These are phyloP conservation scores for Pseudomugil tenellus DNA, from an alignment of 2,797 vertebrate species.

Conservation along the genomic window DNA sequence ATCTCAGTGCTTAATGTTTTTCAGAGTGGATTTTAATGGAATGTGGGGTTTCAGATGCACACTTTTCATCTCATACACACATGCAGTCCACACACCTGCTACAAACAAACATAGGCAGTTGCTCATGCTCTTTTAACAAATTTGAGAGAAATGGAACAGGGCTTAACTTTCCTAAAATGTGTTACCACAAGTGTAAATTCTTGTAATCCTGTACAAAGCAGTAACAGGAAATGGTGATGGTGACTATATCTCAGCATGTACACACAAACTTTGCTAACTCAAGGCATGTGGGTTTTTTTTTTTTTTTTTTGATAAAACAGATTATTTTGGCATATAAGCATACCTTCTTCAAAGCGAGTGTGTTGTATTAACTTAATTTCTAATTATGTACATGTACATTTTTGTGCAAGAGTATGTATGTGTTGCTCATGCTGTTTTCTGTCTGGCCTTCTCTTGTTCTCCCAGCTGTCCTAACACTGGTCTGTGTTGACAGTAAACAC, in stretches of 20 bases:
- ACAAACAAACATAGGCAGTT: conserved; percentile 48
- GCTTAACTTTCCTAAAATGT: conserved; percentile 71
- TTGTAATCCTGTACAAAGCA: conserved; percentile 48
- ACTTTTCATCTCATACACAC: conserved; percentile 35
- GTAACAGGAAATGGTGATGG: conserved; percentile 37
- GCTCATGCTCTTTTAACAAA: conserved; percentile 36
- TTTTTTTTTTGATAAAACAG: conserved; percentile 21
- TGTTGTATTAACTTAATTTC: conserved; percentile 15
- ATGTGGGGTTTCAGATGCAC: conserved; percentile 25
- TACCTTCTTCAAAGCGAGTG: conserved; percentile 6
- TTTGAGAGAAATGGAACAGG: conserved; percentile 56
- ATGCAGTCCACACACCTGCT: conserved; percentile 14
- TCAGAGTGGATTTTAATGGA: conserved; percentile 32
- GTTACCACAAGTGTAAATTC: conserved; percentile 62
- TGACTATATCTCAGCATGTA: conserved; percentile 7
- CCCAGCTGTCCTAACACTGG: conserved; percentile 86
- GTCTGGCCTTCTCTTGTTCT: conserved; percentile 82
- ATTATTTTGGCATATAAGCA: conserved; percentile 11
- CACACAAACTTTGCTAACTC: conserved; percentile 7
- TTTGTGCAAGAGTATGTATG: conserved; percentile 35
- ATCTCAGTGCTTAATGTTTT: conserved; percentile 57
- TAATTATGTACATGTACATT: conserved; percentile 29
- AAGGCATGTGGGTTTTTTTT: conserved; percentile 22
- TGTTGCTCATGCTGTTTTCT: conserved; percentile 63
- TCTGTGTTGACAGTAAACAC: conserved; percentile 87